Percentiles rank a stretch among this genome's conserved stretches.
Evolutionary conservation across 2,797 vertebrate species (phyloP).

Genomic region (Pitangus sulphuratus): DNA sequence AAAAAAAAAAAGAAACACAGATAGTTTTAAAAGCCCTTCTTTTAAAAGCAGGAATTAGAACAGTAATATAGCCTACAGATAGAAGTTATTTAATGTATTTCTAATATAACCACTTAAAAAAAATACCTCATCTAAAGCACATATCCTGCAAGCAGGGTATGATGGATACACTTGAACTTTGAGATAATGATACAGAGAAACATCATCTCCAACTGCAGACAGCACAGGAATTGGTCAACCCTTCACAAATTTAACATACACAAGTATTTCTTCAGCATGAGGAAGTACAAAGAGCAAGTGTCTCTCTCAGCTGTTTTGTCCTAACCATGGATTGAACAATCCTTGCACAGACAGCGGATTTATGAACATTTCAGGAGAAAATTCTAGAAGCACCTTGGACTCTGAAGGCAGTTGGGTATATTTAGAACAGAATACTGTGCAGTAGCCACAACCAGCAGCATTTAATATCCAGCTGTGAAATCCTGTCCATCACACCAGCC

Average conservation of each 20-base stretch:
- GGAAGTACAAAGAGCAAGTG: neutral
- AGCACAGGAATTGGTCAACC: neutral
- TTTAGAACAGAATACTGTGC: neutral
- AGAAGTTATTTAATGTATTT: constrained; percentile 6
- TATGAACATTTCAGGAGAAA: neutral
- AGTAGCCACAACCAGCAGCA: neutral
- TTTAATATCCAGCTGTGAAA: neutral
- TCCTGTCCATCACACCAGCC: neutral
- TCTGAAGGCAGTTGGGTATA: neutral
- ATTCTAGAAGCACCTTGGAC: neutral
- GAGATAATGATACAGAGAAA: neutral
- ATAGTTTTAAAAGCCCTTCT: neutral
- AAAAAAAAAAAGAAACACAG: constrained; percentile 55
- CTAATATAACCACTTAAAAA: neutral
- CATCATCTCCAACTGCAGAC: neutral
- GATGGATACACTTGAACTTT: neutral
- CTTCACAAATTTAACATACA: neutral
- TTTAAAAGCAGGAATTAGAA: neutral
- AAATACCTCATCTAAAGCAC: neutral
- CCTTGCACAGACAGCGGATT: neutral
- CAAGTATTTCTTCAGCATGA: neutral
- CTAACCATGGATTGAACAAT: neutral
- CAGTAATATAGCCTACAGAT: neutral
- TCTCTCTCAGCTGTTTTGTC: neutral
- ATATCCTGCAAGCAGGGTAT: neutral